A percentile compares a stretch with the other conserved stretches of the same genome.
Conservation (phyloP, 2,797 vertebrate genomes). For the Vireo griseus region DNA sequence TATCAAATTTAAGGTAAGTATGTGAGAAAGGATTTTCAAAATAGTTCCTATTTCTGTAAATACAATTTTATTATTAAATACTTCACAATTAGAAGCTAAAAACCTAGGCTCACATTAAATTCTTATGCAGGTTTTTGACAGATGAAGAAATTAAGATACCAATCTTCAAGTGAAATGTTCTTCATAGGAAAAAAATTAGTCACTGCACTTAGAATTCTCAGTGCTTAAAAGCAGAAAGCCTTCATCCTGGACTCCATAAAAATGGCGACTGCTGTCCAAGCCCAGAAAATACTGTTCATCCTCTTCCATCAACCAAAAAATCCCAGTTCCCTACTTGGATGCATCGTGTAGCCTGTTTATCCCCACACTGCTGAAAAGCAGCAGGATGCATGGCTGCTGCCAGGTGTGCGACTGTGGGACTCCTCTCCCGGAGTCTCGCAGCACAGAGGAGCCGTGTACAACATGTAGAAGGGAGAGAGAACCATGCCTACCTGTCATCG, state of each 20-base stretch:
- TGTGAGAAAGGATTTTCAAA: neutral
- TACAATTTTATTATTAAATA: neutral
- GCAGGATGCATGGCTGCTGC: fast-evolving
- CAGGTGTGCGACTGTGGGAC: fast-evolving
- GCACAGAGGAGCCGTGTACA: neutral
- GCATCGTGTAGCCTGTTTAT: fast-evolving
- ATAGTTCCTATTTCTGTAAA: neutral
- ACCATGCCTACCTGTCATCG: neutral
- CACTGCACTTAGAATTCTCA: neutral
- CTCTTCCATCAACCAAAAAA: neutral
- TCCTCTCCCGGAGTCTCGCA: fast-evolving
- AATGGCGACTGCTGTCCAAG: neutral
- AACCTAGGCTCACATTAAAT: neutral
- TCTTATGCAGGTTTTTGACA: neutral
- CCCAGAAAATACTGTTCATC: neutral
- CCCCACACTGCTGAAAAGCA: fast-evolving
- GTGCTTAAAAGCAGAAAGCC: neutral
- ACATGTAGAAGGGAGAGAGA: neutral
- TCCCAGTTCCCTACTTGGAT: fast-evolving
- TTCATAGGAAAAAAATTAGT: neutral
- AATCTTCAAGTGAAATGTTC: neutral
- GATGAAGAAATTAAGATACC: neutral
- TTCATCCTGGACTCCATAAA: neutral
- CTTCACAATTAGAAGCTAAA: neutral
- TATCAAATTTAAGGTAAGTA: neutral